Evolutionary conservation across 2,113 vertebrate genomes (phyloP).

Genomic region (Paramisgurnus dabryanus): DNA sequence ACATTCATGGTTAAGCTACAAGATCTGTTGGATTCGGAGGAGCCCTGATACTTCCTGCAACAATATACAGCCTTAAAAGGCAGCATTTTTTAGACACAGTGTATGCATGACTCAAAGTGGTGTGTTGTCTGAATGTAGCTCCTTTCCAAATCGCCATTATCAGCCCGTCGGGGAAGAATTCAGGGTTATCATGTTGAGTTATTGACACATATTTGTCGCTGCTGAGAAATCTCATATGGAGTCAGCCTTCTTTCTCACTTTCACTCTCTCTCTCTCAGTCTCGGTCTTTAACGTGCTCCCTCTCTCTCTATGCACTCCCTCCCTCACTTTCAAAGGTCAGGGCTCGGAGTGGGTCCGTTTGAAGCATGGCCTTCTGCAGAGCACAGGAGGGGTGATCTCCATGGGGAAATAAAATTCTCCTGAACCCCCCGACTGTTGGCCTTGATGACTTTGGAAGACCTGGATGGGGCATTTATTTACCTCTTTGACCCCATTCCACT

Average conservation of each 20-base stretch:
- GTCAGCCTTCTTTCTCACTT: slow-evolving; percentile 28
- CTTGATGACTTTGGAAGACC: slow-evolving; percentile 32
- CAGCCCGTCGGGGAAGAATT: slow-evolving; percentile 30
- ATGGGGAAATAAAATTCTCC: slow-evolving; percentile 32
- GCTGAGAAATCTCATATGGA: slow-evolving; percentile 42
- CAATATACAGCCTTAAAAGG: background rate
- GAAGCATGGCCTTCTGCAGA: slow-evolving; percentile 54
- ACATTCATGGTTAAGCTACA: no score
- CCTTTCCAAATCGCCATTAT: slow-evolving; percentile 30
- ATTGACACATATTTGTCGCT: slow-evolving; percentile 48
- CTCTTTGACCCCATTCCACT: slow-evolving; percentile 29
- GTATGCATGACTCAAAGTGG: background rate
- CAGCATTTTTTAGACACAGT: background rate
- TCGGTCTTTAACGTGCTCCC: slow-evolving; percentile 12
- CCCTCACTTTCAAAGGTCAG: slow-evolving; percentile 52
- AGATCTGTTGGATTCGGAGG: background rate
- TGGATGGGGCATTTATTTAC: slow-evolving; percentile 25
- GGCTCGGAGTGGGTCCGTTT: slow-evolving; percentile 55
- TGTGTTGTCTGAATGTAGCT: slow-evolving; percentile 4
- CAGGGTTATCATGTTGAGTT: slow-evolving; percentile 46
- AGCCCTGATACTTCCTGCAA: background rate
- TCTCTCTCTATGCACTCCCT: slow-evolving; percentile 6
- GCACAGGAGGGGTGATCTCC: slow-evolving; percentile 41
- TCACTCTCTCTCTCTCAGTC: slow-evolving; percentile 14
- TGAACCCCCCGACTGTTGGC: slow-evolving; percentile 36